phyloP scores from a whole-genome alignment of 2,113 vertebrate genomes.

The Pseudopipra pipra region DNA sequence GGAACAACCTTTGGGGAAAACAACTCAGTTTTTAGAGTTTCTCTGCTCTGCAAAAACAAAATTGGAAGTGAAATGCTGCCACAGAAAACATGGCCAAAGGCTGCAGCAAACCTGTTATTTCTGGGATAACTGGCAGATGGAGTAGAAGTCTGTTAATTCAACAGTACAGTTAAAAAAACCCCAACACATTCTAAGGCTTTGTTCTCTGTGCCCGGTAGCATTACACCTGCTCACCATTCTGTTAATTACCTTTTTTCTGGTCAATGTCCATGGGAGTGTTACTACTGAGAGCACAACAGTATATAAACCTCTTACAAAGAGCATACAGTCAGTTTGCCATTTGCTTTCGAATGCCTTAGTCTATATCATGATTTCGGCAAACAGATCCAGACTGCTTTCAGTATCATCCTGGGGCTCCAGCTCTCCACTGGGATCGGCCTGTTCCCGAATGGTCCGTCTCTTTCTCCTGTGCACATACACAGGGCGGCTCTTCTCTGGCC shows the following conservation, averaged over 20 bases:
- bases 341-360: background rate
- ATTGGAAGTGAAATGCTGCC: background rate
- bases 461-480: conserved; percentile 71
- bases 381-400: background rate
- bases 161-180: background rate
- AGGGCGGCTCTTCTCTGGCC: background rate
- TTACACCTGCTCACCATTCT: background rate
- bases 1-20: background rate
- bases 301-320: conserved; percentile 60
- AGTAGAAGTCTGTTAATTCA: background rate
- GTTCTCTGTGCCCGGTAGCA: background rate
- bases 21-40: background rate
- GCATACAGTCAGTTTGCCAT: background rate
- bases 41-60: background rate
- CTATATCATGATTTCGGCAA: conserved; percentile 23
- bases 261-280: background rate
- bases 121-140: background rate
- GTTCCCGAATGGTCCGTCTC: background rate
- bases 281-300: background rate
- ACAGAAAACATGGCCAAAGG: fast-evolving
- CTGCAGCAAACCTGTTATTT: background rate
- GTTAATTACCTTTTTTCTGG: background rate
- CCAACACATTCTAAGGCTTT: background rate
- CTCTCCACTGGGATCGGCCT: background rate
- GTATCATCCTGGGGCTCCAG: background rate